These are phyloP conservation scores for Morpho helenor DNA, from an alignment of 2,888 invertebrate species.

Conservation along the genomic window DNA sequence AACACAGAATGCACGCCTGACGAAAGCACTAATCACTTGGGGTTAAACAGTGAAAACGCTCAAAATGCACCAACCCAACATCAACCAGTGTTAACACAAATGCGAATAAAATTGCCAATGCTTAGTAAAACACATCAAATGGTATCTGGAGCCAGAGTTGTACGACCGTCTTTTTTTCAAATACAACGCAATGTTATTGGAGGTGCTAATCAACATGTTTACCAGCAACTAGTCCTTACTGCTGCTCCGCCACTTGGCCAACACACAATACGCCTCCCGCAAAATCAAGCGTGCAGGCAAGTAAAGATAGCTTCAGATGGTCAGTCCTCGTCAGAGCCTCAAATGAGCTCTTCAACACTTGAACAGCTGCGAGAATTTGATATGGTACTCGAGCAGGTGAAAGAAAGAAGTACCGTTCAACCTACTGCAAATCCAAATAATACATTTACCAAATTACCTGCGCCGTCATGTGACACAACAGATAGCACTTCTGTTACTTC, in stretches of 20 bases:
- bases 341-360: slow-evolving; percentile 86
- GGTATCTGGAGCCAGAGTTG: slow-evolving; percentile 78
- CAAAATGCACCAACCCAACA: slow-evolving; percentile 54
- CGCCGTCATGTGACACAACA: slow-evolving; percentile 46
- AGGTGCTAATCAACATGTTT: slow-evolving; percentile 74
- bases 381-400: slow-evolving; percentile 89
- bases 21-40: slow-evolving; percentile 48
- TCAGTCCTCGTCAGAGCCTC: slow-evolving; percentile 72
- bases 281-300: slow-evolving; percentile 45
- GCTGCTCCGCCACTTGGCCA: slow-evolving; percentile 69
- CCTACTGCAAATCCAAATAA: slow-evolving; percentile 50
- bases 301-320: slow-evolving; percentile 52
- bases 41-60: slow-evolving; percentile 44
- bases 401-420: slow-evolving; percentile 84
- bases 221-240: slow-evolving; percentile 72
- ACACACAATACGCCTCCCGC: slow-evolving; percentile 63
- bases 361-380: slow-evolving; percentile 90
- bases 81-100: slow-evolving; percentile 72
- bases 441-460: slow-evolving; percentile 44
- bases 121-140: slow-evolving; percentile 75
- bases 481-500: slow-evolving; percentile 44
- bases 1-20: slow-evolving; percentile 44
- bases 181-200: slow-evolving; percentile 81
- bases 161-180: slow-evolving; percentile 77
- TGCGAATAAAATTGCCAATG: slow-evolving; percentile 76